Evolutionary conservation across 2,113 vertebrate species (phyloP), one percentile per base, ranked within the genome.

Genomic region (Petroica traversi): DNA sequence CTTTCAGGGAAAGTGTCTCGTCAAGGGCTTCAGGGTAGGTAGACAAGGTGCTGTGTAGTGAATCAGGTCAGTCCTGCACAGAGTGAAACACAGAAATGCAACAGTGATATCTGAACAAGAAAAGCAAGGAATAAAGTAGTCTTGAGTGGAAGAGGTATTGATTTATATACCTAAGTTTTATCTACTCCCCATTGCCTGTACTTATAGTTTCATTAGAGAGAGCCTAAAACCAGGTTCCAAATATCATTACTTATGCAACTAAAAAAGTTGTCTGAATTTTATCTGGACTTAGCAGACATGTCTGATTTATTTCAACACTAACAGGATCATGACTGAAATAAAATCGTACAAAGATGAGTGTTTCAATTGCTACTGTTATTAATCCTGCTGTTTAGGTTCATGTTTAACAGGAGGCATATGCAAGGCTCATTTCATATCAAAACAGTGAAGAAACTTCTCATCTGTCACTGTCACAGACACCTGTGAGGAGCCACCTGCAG

Each of bases 401-500:
- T 81, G 45, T 81, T 82, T 78, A 97, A 92, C 79, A 94, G 89
- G 85, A 96, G 89, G 85, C 75, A 86, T 91, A 83, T 80, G 67
- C 80, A 96, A 95, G 92, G 92, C 79, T 97, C 88, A 93, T 97
- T 97, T 92, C 80, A 67, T 91, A 91, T 59, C 83, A 92, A 95
- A 97, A 93, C 61, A 85, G 85, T 38, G 84, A 88, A 86, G 88
- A 78, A 89, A 23, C 26, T 81, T 54, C 61, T 95, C 86, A 97
- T 96, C 68, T 81, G 88, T 97, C 95, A 95, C 66, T 92, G 78
- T 88, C 85, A 63, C 55, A 54, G 85, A 36, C 40, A 86, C 49
- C 82, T 93, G 91, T 15, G 29, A 85, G 69, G 63, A 78, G 51
- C 67, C 83, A 94, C 94, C 85, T 96, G 95, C 88, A 84, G 52